phyloP scores from a whole-genome alignment of 2,113 vertebrate species.

The Heterotilapia buettikoferi region DNA sequence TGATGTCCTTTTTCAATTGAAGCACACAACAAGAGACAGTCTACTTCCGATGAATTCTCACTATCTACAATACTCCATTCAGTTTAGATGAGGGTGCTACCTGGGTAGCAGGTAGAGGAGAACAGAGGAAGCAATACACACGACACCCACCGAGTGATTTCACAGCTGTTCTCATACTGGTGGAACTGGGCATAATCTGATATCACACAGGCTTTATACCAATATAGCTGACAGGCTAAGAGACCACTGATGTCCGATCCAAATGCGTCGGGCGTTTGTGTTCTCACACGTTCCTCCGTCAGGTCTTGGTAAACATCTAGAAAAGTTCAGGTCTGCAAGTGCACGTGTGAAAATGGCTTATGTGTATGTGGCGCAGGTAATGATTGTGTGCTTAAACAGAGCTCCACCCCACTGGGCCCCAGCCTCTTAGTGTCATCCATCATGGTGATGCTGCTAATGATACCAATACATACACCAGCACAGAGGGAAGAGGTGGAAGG shows the following conservation, averaged over 20 bases:
- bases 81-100: neutral
- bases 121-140: neutral
- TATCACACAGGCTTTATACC: neutral
- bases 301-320: neutral
- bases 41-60: neutral
- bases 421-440: slow-evolving; percentile 51
- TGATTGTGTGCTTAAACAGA: slow-evolving; percentile 40
- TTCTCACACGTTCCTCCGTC: neutral
- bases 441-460: slow-evolving; percentile 53
- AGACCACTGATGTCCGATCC: neutral
- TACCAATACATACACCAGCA: slow-evolving; percentile 26
- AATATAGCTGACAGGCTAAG: neutral
- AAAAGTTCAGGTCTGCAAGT: neutral
- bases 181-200: neutral
- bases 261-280: neutral
- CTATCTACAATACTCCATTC: neutral
- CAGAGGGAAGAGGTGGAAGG: neutral
- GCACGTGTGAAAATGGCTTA: neutral
- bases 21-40: neutral
- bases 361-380: slow-evolving; percentile 25
- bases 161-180: neutral
- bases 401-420: slow-evolving; percentile 15
- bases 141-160: neutral
- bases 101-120: neutral
- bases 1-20: neutral